Base-by-base conservation (phyloP, 1,140 invertebrate species). In the Tachypleus tridentatus region DNA sequence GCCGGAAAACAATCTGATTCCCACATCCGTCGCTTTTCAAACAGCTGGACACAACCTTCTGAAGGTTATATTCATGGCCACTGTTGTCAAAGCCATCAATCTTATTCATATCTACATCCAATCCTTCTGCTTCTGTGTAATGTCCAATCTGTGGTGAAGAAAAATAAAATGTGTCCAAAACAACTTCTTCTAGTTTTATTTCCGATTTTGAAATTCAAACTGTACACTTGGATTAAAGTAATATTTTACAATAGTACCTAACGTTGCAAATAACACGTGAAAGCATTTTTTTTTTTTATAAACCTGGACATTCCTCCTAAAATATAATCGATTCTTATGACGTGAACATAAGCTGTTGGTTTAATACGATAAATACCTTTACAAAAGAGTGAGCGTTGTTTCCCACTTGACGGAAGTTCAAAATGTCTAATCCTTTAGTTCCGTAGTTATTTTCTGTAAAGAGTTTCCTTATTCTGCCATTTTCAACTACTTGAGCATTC, bases 341-440 rank as follows among this genome's bases (percentile, higher is more conserved):
- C 29, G 29, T 29, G 29, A 29, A 0, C 29, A 29, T 29, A 29
- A 29, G 29, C 29, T 2, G 29, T 29, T 29, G 29, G 29, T 29
- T 29, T 29, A 2, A 29, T 0, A 29, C 29, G 2, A 29, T 29
- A 29, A 29, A 29, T 29, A 29, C 29, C 29, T 29, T 65, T 5
- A 68, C 66, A 59, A 70, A 68, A 2, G 65, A 63, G 29, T 61
- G 66, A 6, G 65, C 64, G 49, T 68, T 66, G 58, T 53, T 68
- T 47, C 67, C 67, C 47, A 65, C 59, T 67, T 66, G 66, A 59
- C 56, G 58, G 54, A 64, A 70, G 64, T 61, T 73, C 61, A 50
- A 73, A 71, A 65, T 74, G 64, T 75, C 73, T 67, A 73, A 71
- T 3, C 73, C 68, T 50, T 67, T 60, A 53, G 64, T 60, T 9